Evolutionary conservation across 1,140 invertebrate genomes (phyloP), one percentile per base, ranked within the genome.

Genomic region (Maconellicoccus hirsutus): DNA sequence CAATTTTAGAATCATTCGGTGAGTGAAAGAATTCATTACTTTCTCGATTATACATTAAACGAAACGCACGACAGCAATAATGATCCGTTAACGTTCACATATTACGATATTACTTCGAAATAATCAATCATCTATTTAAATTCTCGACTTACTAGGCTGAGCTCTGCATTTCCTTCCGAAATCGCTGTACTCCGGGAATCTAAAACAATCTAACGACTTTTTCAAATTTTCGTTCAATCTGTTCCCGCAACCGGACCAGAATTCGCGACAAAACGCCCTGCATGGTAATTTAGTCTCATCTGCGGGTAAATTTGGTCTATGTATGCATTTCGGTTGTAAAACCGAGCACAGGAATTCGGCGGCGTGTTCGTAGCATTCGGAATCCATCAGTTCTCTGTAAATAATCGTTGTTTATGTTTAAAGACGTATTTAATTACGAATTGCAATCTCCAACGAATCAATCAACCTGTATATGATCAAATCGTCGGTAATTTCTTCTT

Each of bases 311-410:
- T 79, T 80, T 1, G 77, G 76, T 14, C 83, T 75, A 1, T 59
- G 22, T 2, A 66, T 66, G 79, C 92, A 93, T 0, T 86, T 82
- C 0, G 92, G 92, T 78, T 95, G 92, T 0, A 94, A 79, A 22
- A 92, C 80, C 75, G 90, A 87, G 75, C 92, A 94, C 8, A 94
- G 85, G 76, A 94, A 93, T 73, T 94, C 90, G 79, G 90, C 87
- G 1, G 92, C 89, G 73, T 90, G 82, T 72, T 88, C 82, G 74
- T 90, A 93, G 77, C 92, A 95, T 79, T 94, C 91, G 0, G 89
- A 89, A 77, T 95, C 92, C 1, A 93, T 86, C 0, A 94, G 80
- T 79, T 93, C 90, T 71, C 92, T 86, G 78, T 66, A 76, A 22
- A 16, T 12, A 12, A 66, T 14, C 12, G 22, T 21, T 8, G 22